These are phyloP conservation scores for Megaceryle maxima DNA, from an alignment of 2,113 vertebrate species.

Conservation along the genomic window DNA sequence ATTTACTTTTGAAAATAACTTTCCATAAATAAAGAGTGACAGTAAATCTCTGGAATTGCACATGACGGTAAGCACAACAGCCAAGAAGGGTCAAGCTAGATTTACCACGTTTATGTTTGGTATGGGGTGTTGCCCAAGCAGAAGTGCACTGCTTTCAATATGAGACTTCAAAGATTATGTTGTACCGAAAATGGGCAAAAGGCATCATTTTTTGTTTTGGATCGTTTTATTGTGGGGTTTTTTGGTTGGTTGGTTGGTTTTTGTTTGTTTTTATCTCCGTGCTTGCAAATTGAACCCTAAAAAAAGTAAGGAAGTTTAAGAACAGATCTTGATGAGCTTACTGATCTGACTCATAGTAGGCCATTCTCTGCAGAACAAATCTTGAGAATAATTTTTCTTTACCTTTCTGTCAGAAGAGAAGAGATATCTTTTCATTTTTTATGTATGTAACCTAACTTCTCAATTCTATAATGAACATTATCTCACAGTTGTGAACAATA, in stretches of 20 bases:
- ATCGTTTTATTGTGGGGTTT: no score
- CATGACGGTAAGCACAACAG: neutral
- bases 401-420: neutral
- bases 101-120: neutral
- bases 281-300: neutral
- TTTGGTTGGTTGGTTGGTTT: neutral
- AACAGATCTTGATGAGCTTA: neutral
- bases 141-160: neutral
- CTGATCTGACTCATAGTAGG: neutral
- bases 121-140: neutral
- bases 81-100: neutral
- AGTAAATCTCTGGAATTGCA: neutral
- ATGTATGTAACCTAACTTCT: neutral
- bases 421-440: neutral
- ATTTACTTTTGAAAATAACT: constrained; percentile 25
- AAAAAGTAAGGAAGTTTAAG: neutral
- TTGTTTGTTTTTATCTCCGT: neutral
- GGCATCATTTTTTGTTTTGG: no score
- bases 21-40: neutral
- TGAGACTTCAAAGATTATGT: neutral
- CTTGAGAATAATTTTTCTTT: neutral
- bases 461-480: neutral
- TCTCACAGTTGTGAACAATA: neutral
- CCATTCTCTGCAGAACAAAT: neutral
- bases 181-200: neutral